phyloP scores from a whole-genome alignment of 2,888 invertebrate species.

The Drosophila greeni region DNA sequence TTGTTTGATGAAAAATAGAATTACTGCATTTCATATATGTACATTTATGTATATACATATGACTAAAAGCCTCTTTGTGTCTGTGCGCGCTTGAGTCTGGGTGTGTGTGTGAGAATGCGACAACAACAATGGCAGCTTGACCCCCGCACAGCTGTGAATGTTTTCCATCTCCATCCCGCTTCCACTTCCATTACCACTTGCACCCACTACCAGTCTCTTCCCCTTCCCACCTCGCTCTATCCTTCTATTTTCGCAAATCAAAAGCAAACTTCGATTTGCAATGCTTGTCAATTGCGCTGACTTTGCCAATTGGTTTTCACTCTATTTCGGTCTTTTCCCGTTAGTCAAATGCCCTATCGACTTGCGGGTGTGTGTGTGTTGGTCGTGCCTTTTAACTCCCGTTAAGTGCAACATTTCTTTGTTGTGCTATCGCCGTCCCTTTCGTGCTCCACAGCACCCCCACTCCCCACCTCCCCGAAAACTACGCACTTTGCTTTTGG shows the following conservation, averaged over 20 bases:
- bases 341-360: conserved; percentile 14
- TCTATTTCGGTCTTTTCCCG: conserved; percentile 33
- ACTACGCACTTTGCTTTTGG: conserved; percentile 68
- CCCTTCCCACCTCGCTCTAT: background rate
- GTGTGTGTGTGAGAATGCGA: conserved; percentile 19
- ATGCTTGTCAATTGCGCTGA: conserved; percentile 27
- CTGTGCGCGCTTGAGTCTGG: conserved; percentile 13
- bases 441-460: conserved; percentile 33
- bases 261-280: conserved; percentile 22
- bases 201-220: conserved; percentile 3
- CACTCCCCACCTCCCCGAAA: conserved; percentile 25
- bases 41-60: conserved; percentile 22
- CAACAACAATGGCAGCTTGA: conserved; percentile 40
- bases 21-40: conserved; percentile 36
- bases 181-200: background rate
- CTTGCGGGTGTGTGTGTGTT: background rate
- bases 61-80: conserved; percentile 9
- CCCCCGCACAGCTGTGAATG: conserved; percentile 47
- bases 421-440: conserved; percentile 32
- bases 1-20: conserved; percentile 43
- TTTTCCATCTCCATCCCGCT: conserved; percentile 25
- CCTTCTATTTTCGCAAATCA: conserved; percentile 14
- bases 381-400: conserved; percentile 20
- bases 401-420: conserved; percentile 34
- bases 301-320: conserved; percentile 39